These are phyloP conservation scores for Limosa lapponica DNA, from an alignment of 2,797 vertebrate genomes.

Conservation along the genomic window DNA sequence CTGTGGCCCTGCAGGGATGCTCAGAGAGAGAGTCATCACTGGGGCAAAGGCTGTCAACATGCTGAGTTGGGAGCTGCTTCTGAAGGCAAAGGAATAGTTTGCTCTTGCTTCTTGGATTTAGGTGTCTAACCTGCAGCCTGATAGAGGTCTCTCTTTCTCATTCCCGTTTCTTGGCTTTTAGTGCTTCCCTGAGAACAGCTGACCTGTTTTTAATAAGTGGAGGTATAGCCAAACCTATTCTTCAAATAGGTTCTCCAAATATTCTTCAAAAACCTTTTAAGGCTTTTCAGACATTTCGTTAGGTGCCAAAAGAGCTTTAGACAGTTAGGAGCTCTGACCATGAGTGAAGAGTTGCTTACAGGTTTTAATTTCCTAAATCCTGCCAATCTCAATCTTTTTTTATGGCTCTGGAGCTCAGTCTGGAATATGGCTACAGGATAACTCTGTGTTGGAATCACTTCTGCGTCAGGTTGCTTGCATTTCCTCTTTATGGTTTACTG, in stretches of 20 bases:
- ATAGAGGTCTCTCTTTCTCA: not conserved
- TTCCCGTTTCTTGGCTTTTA: not conserved
- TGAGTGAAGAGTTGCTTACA: not conserved
- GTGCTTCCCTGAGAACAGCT: not conserved
- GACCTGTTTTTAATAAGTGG: not conserved
- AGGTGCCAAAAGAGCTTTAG: not conserved
- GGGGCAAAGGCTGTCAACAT: not conserved
- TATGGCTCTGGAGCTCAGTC: not conserved
- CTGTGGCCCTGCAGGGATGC: not conserved
- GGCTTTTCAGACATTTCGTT: not conserved
- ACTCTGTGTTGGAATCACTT: not conserved
- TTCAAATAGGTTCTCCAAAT: no score
- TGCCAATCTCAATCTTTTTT: not conserved
- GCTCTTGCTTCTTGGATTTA: not conserved
- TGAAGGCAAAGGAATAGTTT: not conserved
- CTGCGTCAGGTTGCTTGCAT: not conserved
- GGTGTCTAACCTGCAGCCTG: not conserved
- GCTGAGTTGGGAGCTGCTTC: fast-evolving
- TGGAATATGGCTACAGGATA: not conserved
- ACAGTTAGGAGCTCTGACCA: not conserved
- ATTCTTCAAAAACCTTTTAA: no score
- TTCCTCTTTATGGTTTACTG: not conserved
- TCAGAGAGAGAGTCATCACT: fast-evolving
- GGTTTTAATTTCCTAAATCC: not conserved
- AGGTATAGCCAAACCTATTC: not conserved